A percentile compares a stretch with the other conserved stretches of the same genome.
Conservation (phyloP, 2,113 vertebrate genomes). For the Tachysurus vachellii region DNA sequence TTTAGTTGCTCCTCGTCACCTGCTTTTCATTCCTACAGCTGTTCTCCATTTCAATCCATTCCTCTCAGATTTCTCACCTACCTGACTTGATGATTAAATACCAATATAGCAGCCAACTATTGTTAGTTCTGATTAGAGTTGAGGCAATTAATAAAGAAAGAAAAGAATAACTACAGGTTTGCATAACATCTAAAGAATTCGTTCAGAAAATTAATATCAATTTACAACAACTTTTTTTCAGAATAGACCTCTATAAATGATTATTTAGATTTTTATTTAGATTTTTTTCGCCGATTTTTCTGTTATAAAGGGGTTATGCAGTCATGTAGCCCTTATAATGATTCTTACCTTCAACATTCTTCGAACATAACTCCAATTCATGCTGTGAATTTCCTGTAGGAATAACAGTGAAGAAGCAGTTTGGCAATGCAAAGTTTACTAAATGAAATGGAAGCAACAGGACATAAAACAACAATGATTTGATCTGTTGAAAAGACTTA, state of each 20-base stretch:
- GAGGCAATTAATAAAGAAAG: not conserved
- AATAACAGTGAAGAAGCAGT: not conserved
- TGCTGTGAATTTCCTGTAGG: not conserved
- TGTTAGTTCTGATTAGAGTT: not conserved
- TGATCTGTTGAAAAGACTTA: constrained; percentile 44
- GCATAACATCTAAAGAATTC: not conserved
- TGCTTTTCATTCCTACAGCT: constrained; percentile 31
- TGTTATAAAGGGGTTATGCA: not conserved
- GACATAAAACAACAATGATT: not conserved
- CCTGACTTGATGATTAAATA: constrained; percentile 30
- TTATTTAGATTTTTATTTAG: not conserved
- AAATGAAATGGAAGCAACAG: not conserved
- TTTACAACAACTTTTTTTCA: not conserved
- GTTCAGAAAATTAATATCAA: not conserved
- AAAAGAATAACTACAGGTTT: not conserved
- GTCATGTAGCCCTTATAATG: not conserved
- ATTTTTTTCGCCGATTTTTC: not conserved
- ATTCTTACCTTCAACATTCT: not conserved
- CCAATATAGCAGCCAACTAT: constrained; percentile 10
- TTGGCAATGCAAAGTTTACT: not conserved
- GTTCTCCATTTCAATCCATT: not conserved
- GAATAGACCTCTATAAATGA: not conserved
- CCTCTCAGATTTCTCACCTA: not conserved
- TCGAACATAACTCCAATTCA: not conserved
- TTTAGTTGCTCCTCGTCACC: constrained; percentile 2